Evolutionary conservation across 2,797 vertebrate species (phyloP), one percentile per base, ranked within the genome.

Genomic region (Chloroceryle inda): DNA sequence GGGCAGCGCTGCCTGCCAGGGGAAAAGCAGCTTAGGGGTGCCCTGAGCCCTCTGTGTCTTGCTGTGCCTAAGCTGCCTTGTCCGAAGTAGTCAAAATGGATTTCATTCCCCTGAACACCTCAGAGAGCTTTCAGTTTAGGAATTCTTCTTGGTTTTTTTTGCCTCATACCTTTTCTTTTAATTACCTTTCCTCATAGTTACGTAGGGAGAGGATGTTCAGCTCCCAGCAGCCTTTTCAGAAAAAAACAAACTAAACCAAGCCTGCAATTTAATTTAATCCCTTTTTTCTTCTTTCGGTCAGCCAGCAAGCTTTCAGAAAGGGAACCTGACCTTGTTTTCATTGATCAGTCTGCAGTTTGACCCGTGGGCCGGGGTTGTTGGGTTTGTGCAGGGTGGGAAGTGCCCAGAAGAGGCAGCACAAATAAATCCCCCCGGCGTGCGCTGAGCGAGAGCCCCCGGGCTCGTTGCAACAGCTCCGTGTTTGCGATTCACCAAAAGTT

Each of bases 271-370:
- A 69, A 84, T 88, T 90, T 82, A 87, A 67, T 94, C 21, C 45
- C 59, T 8, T 53, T 92, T 83, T 92, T 64, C 61, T 53, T 82
- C 68, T 73, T 64, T 71, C 2, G 15, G 35, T 79, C 63, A 74
- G 80, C 40, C 73, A 87, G 71, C 40, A 62, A 45, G 89, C 31
- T 56, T 85, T 84, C 55, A 67, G 83, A 85, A 82, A 71, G 64
- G 52, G 31, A 22, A 24, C 31, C 80, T 94, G 83, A 88, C 47
- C 61, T 96, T 93, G 71, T 91, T 94, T 86, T 63, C 82, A 88
- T 86, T 67, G 91, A 88, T 93, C 63, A 29, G 29, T 79, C 82
- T 93, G 77, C 59, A 82, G 29, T 90, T 66, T 93, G 88, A 77
- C 91, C 79, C 20, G 56, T 79, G 82, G 38, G 50, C 24, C n/a